A percentile compares a stretch with the other conserved stretches of the same genome.
Evolutionary conservation across 1,140 invertebrate species (phyloP).

Genomic region (Drosophila guanche): DNA sequence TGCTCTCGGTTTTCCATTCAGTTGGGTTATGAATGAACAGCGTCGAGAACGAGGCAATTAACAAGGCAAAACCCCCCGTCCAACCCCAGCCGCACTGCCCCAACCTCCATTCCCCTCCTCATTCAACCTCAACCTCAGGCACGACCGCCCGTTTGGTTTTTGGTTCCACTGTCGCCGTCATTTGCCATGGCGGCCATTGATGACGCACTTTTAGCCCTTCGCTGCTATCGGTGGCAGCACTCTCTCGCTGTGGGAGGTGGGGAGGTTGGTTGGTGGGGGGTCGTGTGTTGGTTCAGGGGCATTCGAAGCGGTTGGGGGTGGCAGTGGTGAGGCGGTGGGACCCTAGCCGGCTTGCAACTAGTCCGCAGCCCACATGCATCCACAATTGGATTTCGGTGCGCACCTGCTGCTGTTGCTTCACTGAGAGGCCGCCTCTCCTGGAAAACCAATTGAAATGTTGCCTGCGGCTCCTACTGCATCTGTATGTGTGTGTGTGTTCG

Average conservation of each 20-base stretch:
- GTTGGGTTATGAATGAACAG: slow-evolving; percentile 71
- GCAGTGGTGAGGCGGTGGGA: slow-evolving; percentile 4
- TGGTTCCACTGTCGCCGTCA: slow-evolving; percentile 49
- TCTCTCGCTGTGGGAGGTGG: slow-evolving; percentile 30
- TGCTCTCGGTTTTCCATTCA: slow-evolving; percentile 27
- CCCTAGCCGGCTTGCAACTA: slow-evolving; percentile 41
- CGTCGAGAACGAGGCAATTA: slow-evolving; percentile 61
- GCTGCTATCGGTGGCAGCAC: slow-evolving; percentile 62
- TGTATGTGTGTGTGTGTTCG: slow-evolving; percentile 19
- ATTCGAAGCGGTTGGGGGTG: slow-evolving; percentile 17
- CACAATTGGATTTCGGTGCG: slow-evolving; percentile 63
- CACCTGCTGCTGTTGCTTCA: slow-evolving; percentile 61
- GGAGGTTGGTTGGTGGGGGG: slow-evolving; percentile 2
- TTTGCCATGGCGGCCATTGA: slow-evolving; percentile 78
- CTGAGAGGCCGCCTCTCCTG: slow-evolving; percentile 36
- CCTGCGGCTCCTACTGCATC: slow-evolving; percentile 54
- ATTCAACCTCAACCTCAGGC: neutral
- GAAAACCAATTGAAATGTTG: slow-evolving; percentile 71
- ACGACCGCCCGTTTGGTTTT: slow-evolving; percentile 30
- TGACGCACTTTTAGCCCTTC: slow-evolving; percentile 83
- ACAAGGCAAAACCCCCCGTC: slow-evolving; percentile 38
- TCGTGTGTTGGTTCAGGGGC: slow-evolving; percentile 18
- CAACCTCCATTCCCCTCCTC: slow-evolving; percentile 6
- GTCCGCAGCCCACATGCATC: slow-evolving; percentile 36
- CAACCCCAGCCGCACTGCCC: neutral